Base-by-base conservation (phyloP, 2,797 vertebrate genomes). In the Simalia tracyae region DNA sequence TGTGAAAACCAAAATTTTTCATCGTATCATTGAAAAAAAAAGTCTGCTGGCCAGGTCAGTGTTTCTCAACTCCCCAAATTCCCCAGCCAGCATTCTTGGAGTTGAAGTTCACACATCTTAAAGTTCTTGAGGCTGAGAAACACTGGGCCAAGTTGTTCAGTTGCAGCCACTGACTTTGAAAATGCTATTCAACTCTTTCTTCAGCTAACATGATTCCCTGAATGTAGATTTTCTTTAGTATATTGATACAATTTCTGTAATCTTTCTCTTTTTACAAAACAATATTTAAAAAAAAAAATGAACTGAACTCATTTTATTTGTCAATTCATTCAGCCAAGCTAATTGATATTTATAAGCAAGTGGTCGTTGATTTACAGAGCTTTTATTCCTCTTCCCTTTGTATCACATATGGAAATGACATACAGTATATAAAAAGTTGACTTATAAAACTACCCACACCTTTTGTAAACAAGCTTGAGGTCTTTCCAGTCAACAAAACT, bases 401-500 rank as follows among this genome's bases (percentile, higher is more conserved):
- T 85, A 89, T 86, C 4, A 76, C 24, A 57, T 36, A 81, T 17
- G 90, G 63, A 68, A 86, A 0, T 0, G 19, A n/a, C 87, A 36
- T 15, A 85, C 92, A 54, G 95, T 91, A 89, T 86, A 36, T 50
- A 90, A 84, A 15, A 90, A 0, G 19, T 54, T 0, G 91, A 96
- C 95, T 96, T 93, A 93, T 90, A 94, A 97, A 97, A 96, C 92
- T 97, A 97, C 96, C 97, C 97, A 97, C 96, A 98, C 99, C 99
- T 99, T 98, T 99, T 99, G 97, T 99, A 99, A 97, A 99, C 98
- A 95, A 99, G 98, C 97, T 99, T 99, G 89, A 99, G 97, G 95
- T 99, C 99, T 97, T 98, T 99, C 99, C 99, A 99, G 97, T 99
- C 98, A 95, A 99, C 94, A 97, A 99, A 99, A 96, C 99, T 99